These are phyloP conservation scores for Cettia cetti DNA, from an alignment of 2,113 vertebrate genomes.

Conservation along the genomic window DNA sequence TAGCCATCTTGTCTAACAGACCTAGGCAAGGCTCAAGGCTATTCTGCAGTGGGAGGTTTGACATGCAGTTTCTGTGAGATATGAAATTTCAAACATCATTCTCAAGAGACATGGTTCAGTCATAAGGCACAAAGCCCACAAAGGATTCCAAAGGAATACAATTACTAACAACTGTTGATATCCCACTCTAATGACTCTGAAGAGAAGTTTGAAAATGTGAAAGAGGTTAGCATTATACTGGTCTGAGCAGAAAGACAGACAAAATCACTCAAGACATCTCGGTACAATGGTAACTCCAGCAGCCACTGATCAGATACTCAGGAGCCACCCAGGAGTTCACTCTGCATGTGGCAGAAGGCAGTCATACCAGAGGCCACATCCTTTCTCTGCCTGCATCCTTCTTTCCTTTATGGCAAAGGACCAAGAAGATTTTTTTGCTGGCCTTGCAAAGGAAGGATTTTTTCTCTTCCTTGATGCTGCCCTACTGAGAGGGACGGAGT, in stretches of 20 bases:
- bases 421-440: not conserved
- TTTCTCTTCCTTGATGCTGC: not conserved
- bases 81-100: not conserved
- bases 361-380: not conserved
- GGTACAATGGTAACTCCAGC: not conserved
- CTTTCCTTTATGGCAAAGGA: not conserved
- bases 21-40: not conserved
- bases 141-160: not conserved
- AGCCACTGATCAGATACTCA: not conserved
- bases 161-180: not conserved
- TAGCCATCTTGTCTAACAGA: not conserved
- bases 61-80: not conserved
- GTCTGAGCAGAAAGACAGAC: not conserved
- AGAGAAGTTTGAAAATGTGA: not conserved
- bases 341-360: not conserved
- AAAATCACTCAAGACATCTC: not conserved
- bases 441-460: not conserved
- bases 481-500: not conserved
- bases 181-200: not conserved
- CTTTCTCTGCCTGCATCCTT: not conserved
- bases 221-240: not conserved
- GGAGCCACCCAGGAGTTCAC: not conserved
- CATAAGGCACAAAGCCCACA: not conserved
- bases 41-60: not conserved
- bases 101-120: not conserved